Conservation (phyloP, 2,113 vertebrate species). For the Saimiri boliviensis region DNA sequence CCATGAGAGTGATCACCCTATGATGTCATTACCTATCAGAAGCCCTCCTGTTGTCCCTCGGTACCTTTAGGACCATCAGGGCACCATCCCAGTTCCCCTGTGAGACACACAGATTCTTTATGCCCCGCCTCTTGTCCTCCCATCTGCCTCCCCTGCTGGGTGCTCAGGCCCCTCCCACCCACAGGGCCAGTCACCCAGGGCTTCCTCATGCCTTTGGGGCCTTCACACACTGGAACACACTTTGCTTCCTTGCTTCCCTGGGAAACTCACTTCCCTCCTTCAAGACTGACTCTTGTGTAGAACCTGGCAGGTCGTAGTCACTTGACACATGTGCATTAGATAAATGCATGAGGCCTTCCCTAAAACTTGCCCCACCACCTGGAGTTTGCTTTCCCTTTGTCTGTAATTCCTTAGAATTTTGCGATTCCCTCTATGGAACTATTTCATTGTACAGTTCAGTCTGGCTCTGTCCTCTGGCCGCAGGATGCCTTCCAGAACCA, state of each 20-base stretch:
- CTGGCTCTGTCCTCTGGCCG: background rate
- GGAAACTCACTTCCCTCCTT: background rate
- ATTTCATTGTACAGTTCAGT: background rate
- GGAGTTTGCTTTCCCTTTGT: background rate
- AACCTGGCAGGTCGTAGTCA: background rate
- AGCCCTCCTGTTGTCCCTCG: background rate
- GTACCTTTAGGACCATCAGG: background rate
- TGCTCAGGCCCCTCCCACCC: background rate
- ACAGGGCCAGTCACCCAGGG: background rate
- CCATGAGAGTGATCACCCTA: background rate
- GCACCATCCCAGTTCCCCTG: too few species aligned
- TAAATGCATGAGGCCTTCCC: background rate
- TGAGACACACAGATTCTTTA: background rate
- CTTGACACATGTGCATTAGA: rapidly evolving
- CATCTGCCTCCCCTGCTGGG: background rate
- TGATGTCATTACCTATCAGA: background rate
- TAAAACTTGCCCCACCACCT: background rate
- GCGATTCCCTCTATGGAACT: background rate
- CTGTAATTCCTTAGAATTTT: background rate
- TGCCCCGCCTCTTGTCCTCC: background rate
- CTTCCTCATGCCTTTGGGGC: background rate
- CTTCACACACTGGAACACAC: too few species aligned
- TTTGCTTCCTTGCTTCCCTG: background rate
- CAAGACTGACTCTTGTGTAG: background rate
- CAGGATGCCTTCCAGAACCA: background rate